Evolutionary conservation across 2,888 invertebrate species (phyloP).

Genomic region (Aethes cnicana): DNA sequence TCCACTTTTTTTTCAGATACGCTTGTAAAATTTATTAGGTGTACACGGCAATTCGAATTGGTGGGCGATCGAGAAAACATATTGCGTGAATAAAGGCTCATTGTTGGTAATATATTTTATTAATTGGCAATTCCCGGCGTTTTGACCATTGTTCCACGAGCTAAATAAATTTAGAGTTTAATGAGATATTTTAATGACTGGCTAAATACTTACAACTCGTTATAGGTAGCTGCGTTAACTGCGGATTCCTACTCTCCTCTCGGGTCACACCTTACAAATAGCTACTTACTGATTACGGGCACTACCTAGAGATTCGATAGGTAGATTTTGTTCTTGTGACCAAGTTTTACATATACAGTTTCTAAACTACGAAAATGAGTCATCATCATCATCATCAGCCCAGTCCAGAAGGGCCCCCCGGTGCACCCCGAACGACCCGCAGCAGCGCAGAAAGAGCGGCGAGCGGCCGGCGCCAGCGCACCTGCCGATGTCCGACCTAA

Average conservation of each 20-base stretch:
- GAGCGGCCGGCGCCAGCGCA: conserved; percentile 47
- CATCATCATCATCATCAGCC: too few species aligned
- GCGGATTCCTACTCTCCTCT: too few species aligned
- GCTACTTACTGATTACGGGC: too few species aligned
- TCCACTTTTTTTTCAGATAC: conserved; percentile 42
- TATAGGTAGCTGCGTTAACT: too few species aligned
- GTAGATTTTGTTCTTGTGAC: too few species aligned
- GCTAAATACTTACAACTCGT: background rate
- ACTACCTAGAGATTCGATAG: too few species aligned
- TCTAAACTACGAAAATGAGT: too few species aligned
- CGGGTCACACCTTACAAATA: too few species aligned
- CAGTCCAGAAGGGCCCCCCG: too few species aligned
- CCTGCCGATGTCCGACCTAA: conserved; percentile 63
- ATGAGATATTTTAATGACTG: background rate
- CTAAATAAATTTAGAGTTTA: conserved; percentile 1
- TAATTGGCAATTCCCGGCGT: conserved; percentile 21
- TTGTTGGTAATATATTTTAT: conserved; percentile 28
- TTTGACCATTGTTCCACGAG: background rate
- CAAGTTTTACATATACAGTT: too few species aligned
- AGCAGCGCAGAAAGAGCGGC: too few species aligned
- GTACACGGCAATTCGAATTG: conserved; percentile 44
- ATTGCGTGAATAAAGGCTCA: conserved; percentile 29
- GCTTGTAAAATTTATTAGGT: conserved; percentile 56
- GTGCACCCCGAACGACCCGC: too few species aligned
- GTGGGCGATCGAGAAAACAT: conserved; percentile 39